Percentiles rank a stretch among this genome's conserved stretches.
Conservation (phyloP, 2,797 vertebrate species). For the Leuciscus waleckii region DNA sequence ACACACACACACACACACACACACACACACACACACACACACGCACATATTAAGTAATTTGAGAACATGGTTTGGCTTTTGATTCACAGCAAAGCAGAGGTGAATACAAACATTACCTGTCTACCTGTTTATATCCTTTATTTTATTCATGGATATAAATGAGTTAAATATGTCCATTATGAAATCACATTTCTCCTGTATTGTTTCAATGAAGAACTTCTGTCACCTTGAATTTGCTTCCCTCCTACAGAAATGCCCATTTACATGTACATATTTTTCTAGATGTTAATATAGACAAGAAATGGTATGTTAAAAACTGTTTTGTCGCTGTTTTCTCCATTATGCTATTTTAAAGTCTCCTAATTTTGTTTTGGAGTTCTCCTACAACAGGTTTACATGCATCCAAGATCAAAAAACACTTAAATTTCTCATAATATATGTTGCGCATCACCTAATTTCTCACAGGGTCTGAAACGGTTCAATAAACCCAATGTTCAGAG, state of each 20-base stretch:
- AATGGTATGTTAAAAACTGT: background rate
- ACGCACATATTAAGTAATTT: background rate
- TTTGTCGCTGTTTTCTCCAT: background rate
- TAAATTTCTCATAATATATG: background rate
- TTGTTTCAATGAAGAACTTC: background rate
- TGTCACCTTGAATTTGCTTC: background rate
- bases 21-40: conserved; percentile 39
- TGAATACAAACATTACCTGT: background rate
- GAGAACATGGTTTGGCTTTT: background rate
- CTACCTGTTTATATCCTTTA: background rate
- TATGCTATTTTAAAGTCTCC: background rate
- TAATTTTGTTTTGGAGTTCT: background rate
- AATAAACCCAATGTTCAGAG: background rate
- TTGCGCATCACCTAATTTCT: background rate
- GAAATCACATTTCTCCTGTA: background rate
- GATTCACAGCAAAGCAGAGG: background rate
- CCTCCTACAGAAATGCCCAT: background rate
- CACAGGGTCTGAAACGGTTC: background rate
- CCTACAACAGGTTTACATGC: background rate
- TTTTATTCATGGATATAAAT: background rate
- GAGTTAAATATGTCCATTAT: background rate
- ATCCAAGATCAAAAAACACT: background rate
- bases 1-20: conserved; percentile 17
- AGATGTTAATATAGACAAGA: background rate
- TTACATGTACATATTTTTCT: background rate